phyloP scores from a whole-genome alignment of 2,888 invertebrate species.

The Anodontia alba region DNA sequence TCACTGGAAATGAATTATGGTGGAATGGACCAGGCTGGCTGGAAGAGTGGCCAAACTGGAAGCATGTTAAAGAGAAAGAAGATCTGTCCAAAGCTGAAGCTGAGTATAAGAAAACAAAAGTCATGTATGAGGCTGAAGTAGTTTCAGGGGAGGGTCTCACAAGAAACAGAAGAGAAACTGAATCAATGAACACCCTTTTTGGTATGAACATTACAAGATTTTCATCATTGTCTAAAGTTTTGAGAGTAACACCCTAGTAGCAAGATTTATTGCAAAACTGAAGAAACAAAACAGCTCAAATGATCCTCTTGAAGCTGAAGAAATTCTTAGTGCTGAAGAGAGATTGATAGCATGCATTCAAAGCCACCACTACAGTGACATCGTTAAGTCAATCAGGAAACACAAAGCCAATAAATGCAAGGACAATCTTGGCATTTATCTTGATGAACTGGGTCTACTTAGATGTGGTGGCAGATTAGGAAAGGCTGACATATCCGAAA shows the following conservation, averaged over 20 bases:
- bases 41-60: not conserved
- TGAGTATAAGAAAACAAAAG: not conserved
- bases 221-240: not conserved
- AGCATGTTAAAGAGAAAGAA: not conserved
- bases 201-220: not conserved
- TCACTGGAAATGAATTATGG: not conserved
- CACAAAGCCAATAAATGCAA: not conserved
- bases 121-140: not conserved
- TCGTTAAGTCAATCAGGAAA: not conserved
- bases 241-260: not conserved
- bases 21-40: slow-evolving; percentile 4
- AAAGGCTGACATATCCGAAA: slow-evolving; percentile 14
- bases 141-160: not conserved
- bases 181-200: not conserved
- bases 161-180: not conserved
- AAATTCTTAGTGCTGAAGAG: not conserved
- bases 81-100: not conserved
- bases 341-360: slow-evolving; percentile 1
- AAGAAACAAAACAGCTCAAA: not conserved
- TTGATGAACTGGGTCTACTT: not conserved
- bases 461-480: not conserved
- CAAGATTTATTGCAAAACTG: not conserved
- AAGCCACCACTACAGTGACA: not conserved
- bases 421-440: not conserved
- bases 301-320: not conserved